A percentile compares a stretch with the other conserved stretches of the same genome.
phyloP scores from a whole-genome alignment of 2,113 vertebrate genomes.

The Prionailurus bengalensis region DNA sequence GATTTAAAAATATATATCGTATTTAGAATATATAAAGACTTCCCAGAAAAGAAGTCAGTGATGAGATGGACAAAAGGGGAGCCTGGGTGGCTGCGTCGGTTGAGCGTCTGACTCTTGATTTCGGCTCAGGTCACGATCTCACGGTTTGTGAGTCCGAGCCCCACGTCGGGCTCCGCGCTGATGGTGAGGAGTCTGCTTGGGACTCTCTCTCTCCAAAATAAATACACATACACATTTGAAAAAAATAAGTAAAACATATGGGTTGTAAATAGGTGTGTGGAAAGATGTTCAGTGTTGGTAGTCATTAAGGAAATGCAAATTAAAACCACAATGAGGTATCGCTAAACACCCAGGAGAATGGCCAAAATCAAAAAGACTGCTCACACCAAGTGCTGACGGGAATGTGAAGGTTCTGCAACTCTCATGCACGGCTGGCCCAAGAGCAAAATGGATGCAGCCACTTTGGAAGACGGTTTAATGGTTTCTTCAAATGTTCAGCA shows the following conservation, averaged over 20 bases:
- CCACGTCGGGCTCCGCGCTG: no score
- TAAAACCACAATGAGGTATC: background rate
- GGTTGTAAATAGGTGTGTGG: background rate
- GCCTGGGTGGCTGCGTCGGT: no score
- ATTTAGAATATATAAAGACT: background rate
- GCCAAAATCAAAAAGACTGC: background rate
- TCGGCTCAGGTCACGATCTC: no score
- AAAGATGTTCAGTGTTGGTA: background rate
- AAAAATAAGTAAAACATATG: background rate
- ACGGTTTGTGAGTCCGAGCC: no score
- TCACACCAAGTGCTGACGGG: accelerated
- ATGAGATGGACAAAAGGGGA: background rate
- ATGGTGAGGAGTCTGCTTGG: no score
- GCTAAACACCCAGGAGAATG: background rate
- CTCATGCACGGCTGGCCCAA: accelerated
- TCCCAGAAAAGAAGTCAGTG: background rate
- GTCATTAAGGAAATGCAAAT: background rate
- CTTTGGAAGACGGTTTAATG: background rate
- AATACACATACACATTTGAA: no score
- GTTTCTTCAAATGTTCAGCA: background rate
- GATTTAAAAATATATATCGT: background rate
- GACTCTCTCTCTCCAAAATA: no score
- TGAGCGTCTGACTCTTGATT: no score
- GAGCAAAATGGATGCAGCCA: background rate
- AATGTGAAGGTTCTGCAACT: background rate